These are phyloP conservation scores for Gonatopus flavifemur DNA, from an alignment of 1,140 invertebrate species.

Conservation along the genomic window DNA sequence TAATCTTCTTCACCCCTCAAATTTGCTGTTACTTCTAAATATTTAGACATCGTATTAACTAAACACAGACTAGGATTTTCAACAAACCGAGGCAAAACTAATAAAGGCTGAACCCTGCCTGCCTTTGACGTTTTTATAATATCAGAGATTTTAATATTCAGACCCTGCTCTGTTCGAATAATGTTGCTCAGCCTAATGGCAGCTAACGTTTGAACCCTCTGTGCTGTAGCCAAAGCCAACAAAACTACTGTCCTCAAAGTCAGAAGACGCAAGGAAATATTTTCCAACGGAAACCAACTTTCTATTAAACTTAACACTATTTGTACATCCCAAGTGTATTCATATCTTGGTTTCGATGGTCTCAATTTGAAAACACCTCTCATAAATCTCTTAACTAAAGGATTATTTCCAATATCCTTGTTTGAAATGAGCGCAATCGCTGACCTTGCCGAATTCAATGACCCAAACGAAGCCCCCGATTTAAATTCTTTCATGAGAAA, in stretches of 20 bases:
- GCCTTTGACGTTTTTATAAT: background rate
- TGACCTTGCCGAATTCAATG: slow-evolving; percentile 25
- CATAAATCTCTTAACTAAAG: slow-evolving; percentile 23
- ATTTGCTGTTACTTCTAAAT: background rate
- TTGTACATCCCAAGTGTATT: slow-evolving; percentile 31
- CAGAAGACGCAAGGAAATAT: slow-evolving; percentile 11
- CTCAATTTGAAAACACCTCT: slow-evolving; percentile 27
- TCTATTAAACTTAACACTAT: slow-evolving; percentile 28
- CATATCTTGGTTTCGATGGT: slow-evolving; percentile 33
- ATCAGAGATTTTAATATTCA: background rate
- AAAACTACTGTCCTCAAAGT: slow-evolving; percentile 23
- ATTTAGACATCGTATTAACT: background rate
- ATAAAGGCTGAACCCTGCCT: slow-evolving; percentile 2
- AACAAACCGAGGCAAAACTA: slow-evolving; percentile 7
- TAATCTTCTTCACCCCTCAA: too few species aligned
- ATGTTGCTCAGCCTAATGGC: slow-evolving; percentile 17
- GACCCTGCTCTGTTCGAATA: background rate
- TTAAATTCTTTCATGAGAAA: slow-evolving; percentile 15
- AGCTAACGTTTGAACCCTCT: slow-evolving; percentile 26
- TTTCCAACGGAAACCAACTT: slow-evolving; percentile 5
- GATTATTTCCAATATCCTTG: slow-evolving; percentile 16
- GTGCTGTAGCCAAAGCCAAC: slow-evolving; percentile 26
- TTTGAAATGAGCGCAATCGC: slow-evolving; percentile 25
- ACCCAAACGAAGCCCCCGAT: slow-evolving; percentile 3
- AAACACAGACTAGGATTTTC: slow-evolving; percentile 6